These are phyloP conservation scores for Plotosus lineatus DNA, from an alignment of 2,113 vertebrate species.

Conservation along the genomic window DNA sequence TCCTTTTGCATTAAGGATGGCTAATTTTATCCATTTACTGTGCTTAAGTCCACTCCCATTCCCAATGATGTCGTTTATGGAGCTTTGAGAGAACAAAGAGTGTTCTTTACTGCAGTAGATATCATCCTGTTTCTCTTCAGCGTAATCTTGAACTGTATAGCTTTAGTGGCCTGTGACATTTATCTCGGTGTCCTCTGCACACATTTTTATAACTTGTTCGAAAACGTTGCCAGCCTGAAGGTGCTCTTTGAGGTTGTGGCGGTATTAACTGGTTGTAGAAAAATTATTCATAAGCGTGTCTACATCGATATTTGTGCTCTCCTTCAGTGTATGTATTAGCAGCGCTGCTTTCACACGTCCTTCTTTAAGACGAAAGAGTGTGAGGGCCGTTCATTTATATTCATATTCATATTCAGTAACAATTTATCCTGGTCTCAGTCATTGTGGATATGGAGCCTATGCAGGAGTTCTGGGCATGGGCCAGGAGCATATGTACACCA, in stretches of 20 bases:
- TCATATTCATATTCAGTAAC: background rate
- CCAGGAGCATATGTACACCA: background rate
- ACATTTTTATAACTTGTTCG: constrained; percentile 20
- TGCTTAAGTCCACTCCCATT: background rate
- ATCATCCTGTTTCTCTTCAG: constrained; percentile 9
- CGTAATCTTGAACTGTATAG: background rate
- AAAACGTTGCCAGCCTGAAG: constrained; percentile 17
- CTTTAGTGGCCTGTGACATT: constrained; percentile 11
- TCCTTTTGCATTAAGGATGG: background rate
- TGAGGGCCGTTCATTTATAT: background rate
- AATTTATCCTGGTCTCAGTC: background rate
- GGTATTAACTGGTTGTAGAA: background rate
- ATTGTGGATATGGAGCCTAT: background rate
- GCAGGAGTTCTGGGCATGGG: background rate
- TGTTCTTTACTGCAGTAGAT: background rate
- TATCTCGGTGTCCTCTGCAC: constrained; percentile 3
- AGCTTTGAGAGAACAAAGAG: background rate
- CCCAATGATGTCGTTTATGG: background rate
- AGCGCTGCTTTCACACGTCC: background rate
- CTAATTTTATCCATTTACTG: background rate
- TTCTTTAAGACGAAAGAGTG: background rate
- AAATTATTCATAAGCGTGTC: constrained; percentile 21
- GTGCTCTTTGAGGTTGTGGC: constrained; percentile 6
- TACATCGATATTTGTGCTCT: background rate
- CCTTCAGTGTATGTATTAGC: background rate